phyloP scores from a whole-genome alignment of 2,797 vertebrate species.

The Pipistrellus nathusii region DNA sequence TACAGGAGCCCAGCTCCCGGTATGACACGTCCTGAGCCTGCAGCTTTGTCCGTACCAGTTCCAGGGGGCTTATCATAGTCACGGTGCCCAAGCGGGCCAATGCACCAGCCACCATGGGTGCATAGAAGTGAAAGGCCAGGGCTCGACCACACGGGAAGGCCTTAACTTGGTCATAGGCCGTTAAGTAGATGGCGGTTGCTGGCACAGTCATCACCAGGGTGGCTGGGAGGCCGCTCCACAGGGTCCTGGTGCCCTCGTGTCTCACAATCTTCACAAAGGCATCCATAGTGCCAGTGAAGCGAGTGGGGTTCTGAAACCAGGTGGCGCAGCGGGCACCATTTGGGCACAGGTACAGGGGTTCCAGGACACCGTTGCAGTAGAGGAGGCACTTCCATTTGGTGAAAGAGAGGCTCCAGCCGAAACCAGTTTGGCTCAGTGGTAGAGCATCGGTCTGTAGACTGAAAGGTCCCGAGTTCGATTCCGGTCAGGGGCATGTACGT shows the following conservation, averaged over 20 bases:
- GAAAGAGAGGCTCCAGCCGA: too few species aligned
- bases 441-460: constrained; percentile 82
- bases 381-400: constrained; percentile 93
- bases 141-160: constrained; percentile 88
- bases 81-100: constrained; percentile 95
- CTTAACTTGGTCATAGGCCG: constrained; percentile 95
- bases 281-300: constrained; percentile 95
- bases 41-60: constrained; percentile 97
- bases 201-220: constrained; percentile 98
- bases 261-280: constrained; percentile 97
- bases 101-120: constrained; percentile 94
- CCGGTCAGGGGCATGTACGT: too few species aligned
- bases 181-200: constrained; percentile 97
- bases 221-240: constrained; percentile 98
- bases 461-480: too few species aligned
- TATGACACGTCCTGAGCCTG: constrained; percentile 95
- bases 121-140: constrained; percentile 89
- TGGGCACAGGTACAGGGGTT: constrained; percentile 96
- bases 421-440: too few species aligned
- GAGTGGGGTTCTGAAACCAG: constrained; percentile 94
- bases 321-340: constrained; percentile 91
- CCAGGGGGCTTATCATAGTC: constrained; percentile 95
- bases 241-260: constrained; percentile 93
- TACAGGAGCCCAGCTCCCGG: constrained; percentile 90
- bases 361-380: constrained; percentile 97